Evolutionary conservation across 2,797 vertebrate genomes (phyloP).

Genomic region (Neosilurus hyrtlii): DNA sequence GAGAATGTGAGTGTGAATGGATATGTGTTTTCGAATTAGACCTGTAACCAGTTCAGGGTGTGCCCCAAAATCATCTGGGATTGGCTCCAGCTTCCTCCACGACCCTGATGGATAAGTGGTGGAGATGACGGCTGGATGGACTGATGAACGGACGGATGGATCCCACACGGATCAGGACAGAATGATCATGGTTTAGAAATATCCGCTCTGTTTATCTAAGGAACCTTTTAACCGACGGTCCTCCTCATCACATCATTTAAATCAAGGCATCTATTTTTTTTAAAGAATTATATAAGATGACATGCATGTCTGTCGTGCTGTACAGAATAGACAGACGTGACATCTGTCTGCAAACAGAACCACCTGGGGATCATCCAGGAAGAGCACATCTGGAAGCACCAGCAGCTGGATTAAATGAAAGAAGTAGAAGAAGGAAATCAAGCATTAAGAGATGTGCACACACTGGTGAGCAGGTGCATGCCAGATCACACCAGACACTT

Average conservation of each 20-base stretch:
- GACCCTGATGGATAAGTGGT: no score
- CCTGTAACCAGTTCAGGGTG: no score
- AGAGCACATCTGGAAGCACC: neutral
- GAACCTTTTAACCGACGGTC: neutral
- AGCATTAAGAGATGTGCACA: neutral
- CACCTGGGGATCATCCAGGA: neutral
- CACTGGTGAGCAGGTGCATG: conserved; percentile 30
- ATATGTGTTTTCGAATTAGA: no score
- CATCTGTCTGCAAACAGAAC: conserved; percentile 14
- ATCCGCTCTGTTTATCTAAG: neutral
- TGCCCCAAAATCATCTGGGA: no score
- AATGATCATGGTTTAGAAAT: neutral
- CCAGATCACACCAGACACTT: conserved; percentile 48
- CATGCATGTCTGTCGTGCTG: neutral
- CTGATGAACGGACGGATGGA: no score
- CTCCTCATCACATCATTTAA: no score
- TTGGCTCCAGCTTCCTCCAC: no score
- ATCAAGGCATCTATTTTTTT: neutral
- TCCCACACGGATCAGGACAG: neutral
- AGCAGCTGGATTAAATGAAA: neutral
- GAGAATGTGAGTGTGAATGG: no score
- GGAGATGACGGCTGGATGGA: no score
- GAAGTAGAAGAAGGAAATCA: neutral
- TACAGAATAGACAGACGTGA: neutral
- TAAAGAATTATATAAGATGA: no score